Base-by-base conservation (phyloP, 1,140 invertebrate genomes). In the Coboldia fuscipes region DNA sequence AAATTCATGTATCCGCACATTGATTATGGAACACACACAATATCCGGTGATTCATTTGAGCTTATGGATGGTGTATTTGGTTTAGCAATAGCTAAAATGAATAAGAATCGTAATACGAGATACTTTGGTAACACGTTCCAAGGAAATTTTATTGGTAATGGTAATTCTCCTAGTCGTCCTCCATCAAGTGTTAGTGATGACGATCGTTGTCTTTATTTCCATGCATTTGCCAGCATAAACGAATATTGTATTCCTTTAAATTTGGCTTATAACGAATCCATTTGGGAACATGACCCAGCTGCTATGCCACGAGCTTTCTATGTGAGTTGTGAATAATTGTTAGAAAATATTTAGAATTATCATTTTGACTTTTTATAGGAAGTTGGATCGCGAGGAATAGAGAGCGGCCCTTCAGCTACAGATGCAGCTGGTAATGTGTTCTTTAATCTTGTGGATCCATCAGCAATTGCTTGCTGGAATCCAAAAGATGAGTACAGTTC, bases 31-130 rank as follows among this genome's bases (percentile, higher is more conserved):
- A 69, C 62, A 0, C 77, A 74, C 40, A 59, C 65, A 3, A 74
- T 82, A 39, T 61, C 63, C 27, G 69, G 65, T 1, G 68, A 75
- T 21, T 59, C 50, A 13, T 82, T 82, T 35, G 72, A 77, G 34
- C 43, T 77, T 12, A 77, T 77, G 73, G 75, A 78, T 36, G 79
- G 79, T 1, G 48, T 80, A 19, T 51, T 82, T 5, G 73, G 72
- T 1, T 48, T 81, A 41, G 65, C 72, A 1, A 41, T 83, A 8
- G 62, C 70, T 2, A 70, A 69, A 0, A 48, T 8, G 3, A 17
- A 4, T 12, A n/a, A n/a, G 5, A 17, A 15, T 19, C 30, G 10
- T n/a, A n/a, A n/a, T n/a, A n/a, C n/a, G n/a, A n/a, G n/a, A n/a
- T n/a, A n/a, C n/a, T n/a, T n/a, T n/a, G n/a, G n/a, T n/a, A n/a